Evolutionary conservation across 2,797 vertebrate genomes (phyloP), one percentile per base, ranked within the genome.

Genomic region (Sphenopsis melanotis): DNA sequence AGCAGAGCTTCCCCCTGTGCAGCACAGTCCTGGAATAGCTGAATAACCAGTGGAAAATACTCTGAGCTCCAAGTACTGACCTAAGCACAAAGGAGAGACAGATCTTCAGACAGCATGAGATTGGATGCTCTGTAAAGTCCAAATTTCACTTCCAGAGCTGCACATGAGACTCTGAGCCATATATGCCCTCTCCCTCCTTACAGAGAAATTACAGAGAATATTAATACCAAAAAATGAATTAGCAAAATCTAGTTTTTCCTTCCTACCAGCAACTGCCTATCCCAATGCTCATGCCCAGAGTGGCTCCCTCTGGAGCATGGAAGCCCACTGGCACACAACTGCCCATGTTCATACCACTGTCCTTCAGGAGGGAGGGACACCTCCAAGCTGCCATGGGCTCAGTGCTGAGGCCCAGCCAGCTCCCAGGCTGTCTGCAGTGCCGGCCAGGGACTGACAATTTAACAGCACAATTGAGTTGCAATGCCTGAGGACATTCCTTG

Each of bases 401-500:
- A 32, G 24, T 36, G 42, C 80, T 9, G 4, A 76, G 47, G 32
- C 44, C 32, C 59, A 1, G 3, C 47, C 87, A 89, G 5, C 39
- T 90, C 74, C 81, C 77, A 89, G 19, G 29, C 50, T 0, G 0
- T 44, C 68, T 87, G 79, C 78, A 42, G 27, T 46, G 0, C 74
- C 65, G 63, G 66, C 83, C 64, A 39, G 60, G 75, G 84, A 70
- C 71, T 68, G 84, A 89, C 52, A 49, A 55, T 83, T 80, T 29
- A 77, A 36, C 71, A 87, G 59, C 84, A 94, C 95, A 91, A 89
- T 42, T 74, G 93, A 93, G 60, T 30, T 60, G 68, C 0, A 1
- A 55, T 83, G 91, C 93, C 82, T 93, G 82, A 96, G 94, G 94
- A 96, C 95, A 95, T 95, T 95, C 84, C 87, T 95, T 96, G 96